Conservation (phyloP, 1,140 invertebrate species). For the Eupristina koningsbergeri region DNA sequence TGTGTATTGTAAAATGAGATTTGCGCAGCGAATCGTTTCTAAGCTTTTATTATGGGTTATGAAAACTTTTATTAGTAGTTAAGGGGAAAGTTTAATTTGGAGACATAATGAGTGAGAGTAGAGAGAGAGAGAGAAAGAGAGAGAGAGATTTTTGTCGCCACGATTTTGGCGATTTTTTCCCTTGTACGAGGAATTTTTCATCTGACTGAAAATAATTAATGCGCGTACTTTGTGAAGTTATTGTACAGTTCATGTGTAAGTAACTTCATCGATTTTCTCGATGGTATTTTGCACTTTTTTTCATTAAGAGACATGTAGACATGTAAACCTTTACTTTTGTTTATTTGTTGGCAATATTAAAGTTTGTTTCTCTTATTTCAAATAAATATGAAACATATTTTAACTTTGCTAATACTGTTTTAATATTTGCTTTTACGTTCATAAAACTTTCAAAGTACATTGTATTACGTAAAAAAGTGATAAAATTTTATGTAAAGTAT, state of each 20-base stretch:
- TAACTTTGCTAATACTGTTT: background rate
- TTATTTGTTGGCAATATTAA: background rate
- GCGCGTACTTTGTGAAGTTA: background rate
- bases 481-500: background rate
- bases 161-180: conserved; percentile 17
- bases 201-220: background rate
- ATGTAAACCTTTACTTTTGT: background rate
- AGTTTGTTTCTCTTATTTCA: background rate
- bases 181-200: conserved; percentile 29
- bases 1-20: background rate
- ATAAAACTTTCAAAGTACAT: background rate
- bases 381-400: background rate
- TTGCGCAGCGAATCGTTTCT: background rate
- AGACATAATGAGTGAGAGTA: no score
- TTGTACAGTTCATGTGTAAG: background rate
- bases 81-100: no score
- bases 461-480: background rate
- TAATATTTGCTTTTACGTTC: background rate
- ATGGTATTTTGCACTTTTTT: conserved; percentile 8
- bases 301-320: background rate
- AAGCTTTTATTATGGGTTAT: conserved; percentile 13
- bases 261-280: background rate
- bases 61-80: background rate
- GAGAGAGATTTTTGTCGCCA: background rate
- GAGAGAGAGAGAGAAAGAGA: background rate